Evolutionary conservation across 2,113 vertebrate genomes (phyloP).

Genomic region (Campylomormyrus tamandua): DNA sequence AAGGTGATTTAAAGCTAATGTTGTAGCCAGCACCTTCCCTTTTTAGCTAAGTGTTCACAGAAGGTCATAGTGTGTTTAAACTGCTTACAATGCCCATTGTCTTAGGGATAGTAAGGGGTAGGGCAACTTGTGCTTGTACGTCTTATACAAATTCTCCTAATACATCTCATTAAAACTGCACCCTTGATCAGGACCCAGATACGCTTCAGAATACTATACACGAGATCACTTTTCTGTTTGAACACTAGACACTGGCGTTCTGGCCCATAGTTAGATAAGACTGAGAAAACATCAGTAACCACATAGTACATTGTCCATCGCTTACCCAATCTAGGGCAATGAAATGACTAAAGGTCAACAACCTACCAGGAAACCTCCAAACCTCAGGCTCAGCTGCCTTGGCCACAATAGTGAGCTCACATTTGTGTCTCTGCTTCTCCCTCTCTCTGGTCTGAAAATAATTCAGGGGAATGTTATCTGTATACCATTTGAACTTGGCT

Average conservation of each 20-base stretch:
- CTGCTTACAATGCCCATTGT: not conserved
- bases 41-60: not conserved
- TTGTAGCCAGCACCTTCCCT: not conserved
- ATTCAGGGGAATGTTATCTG: not conserved
- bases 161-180: not conserved
- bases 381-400: not conserved
- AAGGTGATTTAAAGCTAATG: not conserved
- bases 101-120: not conserved
- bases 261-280: not conserved
- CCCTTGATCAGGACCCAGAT: not conserved
- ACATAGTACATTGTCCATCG: not conserved
- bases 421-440: not conserved
- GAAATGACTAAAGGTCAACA: not conserved
- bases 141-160: not conserved
- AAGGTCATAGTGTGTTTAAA: not conserved
- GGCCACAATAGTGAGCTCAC: not conserved
- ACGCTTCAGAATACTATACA: not conserved
- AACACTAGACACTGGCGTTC: not conserved
- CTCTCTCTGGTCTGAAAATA: not conserved
- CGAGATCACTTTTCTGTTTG: not conserved
- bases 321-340: not conserved
- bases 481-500: not conserved
- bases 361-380: not conserved
- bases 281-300: not conserved
- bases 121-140: not conserved